Conservation (phyloP, 2,797 vertebrate species). For the Pseudocheirus occidentalis region DNA sequence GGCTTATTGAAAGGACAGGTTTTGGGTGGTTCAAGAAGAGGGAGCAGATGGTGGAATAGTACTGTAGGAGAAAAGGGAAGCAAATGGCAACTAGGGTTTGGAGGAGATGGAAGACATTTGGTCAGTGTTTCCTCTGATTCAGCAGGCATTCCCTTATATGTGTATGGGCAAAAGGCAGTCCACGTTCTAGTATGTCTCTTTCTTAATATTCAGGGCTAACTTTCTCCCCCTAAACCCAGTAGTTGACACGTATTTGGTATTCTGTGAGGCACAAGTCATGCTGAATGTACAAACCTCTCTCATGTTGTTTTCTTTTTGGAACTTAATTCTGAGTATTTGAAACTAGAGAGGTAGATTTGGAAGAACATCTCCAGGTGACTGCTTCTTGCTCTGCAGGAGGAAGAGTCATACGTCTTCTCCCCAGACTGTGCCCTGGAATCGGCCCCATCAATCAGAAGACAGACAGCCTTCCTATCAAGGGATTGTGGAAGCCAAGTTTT, state of each 20-base stretch:
- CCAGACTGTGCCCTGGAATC: constrained; percentile 90
- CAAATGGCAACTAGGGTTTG: neutral
- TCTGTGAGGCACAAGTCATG: neutral
- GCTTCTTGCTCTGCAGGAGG: constrained; percentile 86
- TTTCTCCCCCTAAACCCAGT: neutral
- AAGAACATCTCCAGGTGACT: neutral
- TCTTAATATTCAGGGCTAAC: neutral
- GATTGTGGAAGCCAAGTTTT: constrained; percentile 89
- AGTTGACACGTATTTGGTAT: neutral
- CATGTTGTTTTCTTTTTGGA: neutral
- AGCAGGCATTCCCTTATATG: neutral
- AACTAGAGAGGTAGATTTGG: neutral
- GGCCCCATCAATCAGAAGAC: constrained; percentile 88
- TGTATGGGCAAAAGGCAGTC: neutral
- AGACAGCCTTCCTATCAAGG: constrained; percentile 83
- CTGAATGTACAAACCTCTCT: neutral
- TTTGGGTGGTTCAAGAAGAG: neutral
- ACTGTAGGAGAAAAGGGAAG: constrained; percentile 27
- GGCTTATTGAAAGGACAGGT: neutral
- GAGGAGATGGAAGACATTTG: neutral
- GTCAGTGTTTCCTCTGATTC: neutral
- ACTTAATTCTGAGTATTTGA: neutral
- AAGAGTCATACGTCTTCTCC: constrained; percentile 91
- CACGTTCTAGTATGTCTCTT: neutral
- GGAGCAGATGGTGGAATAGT: constrained; percentile 9